phyloP scores from a whole-genome alignment of 2,113 vertebrate species.

The Hemichromis elongatus region DNA sequence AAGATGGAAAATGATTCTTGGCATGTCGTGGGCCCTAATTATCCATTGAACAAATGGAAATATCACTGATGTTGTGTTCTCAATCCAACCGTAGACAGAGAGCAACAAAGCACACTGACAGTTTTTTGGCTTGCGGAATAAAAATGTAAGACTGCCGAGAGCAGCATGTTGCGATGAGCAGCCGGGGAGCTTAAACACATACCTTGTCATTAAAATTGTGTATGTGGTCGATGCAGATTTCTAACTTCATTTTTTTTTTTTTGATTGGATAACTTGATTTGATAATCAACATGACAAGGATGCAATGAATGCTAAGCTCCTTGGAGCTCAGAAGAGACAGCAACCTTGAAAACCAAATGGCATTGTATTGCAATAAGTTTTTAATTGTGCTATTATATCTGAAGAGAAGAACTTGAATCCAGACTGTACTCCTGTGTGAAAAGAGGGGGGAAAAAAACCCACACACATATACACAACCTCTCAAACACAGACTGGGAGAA shows the following conservation, averaged over 20 bases:
- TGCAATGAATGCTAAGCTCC: background rate
- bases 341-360: slow-evolving; percentile 24
- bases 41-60: slow-evolving; percentile 73
- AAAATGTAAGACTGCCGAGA: background rate
- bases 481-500: slow-evolving; percentile 29
- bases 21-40: slow-evolving; percentile 78
- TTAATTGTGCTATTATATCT: slow-evolving; percentile 25
- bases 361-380: slow-evolving; percentile 21
- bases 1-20: slow-evolving; percentile 76
- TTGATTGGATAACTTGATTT: background rate
- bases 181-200: background rate
- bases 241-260: background rate
- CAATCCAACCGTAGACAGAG: slow-evolving; percentile 48
- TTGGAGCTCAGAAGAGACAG: background rate
- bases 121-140: slow-evolving; percentile 43
- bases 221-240: background rate
- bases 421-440: slow-evolving; percentile 30
- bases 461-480: slow-evolving; percentile 16
- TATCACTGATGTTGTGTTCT: slow-evolving; percentile 71
- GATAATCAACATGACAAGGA: background rate
- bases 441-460: background rate
- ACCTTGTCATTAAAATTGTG: slow-evolving; percentile 34
- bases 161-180: slow-evolving; percentile 22
- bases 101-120: slow-evolving; percentile 52
- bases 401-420: slow-evolving; percentile 47